Evolutionary conservation across 2,797 vertebrate species (phyloP).

Genomic region (Cercopithecus neglectus): DNA sequence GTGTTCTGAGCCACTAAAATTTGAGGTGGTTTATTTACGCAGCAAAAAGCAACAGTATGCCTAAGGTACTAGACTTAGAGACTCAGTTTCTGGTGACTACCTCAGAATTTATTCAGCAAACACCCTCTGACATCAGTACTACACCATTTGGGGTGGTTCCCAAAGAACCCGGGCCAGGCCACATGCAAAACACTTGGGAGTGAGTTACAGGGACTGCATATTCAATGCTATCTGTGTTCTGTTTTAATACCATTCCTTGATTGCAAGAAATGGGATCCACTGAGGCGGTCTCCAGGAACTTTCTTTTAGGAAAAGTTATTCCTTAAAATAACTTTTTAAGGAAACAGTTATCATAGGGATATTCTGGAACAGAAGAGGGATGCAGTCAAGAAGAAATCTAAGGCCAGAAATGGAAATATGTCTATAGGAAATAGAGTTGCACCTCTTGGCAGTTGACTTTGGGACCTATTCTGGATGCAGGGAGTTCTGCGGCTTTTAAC

Average conservation of each 20-base stretch:
- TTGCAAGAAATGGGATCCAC: background rate
- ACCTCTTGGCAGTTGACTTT: background rate
- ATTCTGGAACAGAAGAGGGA: background rate
- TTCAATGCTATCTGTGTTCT: background rate
- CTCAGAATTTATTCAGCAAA: conserved; percentile 10
- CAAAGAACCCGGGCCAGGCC: background rate
- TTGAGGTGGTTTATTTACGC: background rate
- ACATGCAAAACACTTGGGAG: background rate
- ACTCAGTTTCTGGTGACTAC: background rate
- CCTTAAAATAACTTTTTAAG: background rate
- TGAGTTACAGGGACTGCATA: background rate
- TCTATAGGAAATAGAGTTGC: background rate
- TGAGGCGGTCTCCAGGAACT: background rate
- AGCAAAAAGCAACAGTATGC: background rate
- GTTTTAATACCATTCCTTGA: background rate
- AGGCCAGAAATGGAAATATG: background rate
- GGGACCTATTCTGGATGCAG: background rate
- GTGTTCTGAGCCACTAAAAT: background rate
- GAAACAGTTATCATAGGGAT: background rate
- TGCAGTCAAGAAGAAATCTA: background rate
- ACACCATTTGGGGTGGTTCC: background rate
- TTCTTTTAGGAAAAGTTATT: background rate
- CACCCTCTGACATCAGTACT: background rate
- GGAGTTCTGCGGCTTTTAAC: background rate
- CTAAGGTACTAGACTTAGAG: background rate